Conservation (phyloP, 2,797 vertebrate genomes). For the Acestrorhynchus altus region DNA sequence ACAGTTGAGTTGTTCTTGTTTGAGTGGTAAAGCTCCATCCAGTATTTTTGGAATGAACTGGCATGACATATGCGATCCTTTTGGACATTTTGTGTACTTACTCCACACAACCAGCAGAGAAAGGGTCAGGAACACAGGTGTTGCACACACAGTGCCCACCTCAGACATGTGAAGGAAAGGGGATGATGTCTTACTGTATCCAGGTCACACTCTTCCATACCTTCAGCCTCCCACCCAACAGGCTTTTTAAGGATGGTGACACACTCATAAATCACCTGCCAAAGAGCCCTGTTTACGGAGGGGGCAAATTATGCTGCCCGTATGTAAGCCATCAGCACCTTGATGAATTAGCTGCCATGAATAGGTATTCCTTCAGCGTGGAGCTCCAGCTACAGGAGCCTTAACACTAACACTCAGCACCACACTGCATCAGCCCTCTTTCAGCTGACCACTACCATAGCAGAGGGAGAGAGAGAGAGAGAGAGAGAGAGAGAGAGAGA, state of each 20-base stretch:
- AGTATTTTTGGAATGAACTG: background rate
- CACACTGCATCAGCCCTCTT: slow-evolving; percentile 60
- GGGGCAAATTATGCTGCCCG: slow-evolving; percentile 76
- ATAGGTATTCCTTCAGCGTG: slow-evolving; percentile 70
- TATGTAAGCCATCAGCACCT: slow-evolving; percentile 75
- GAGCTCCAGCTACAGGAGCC: background rate
- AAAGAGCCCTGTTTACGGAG: slow-evolving; percentile 75
- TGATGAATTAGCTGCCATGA: slow-evolving; percentile 82
- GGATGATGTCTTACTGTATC: slow-evolving; percentile 41
- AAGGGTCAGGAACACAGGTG: background rate
- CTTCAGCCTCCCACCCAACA: slow-evolving; percentile 5
- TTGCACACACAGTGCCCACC: background rate
- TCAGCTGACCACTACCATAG: slow-evolving; percentile 66
- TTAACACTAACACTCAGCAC: background rate
- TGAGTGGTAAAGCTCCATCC: background rate
- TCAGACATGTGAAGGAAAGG: background rate
- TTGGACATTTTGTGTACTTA: background rate
- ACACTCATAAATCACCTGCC: slow-evolving; percentile 76
- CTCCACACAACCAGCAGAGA: background rate
- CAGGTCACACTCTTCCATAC: slow-evolving; percentile 45
- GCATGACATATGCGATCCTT: background rate
- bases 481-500: background rate
- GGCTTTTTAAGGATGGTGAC: slow-evolving; percentile 58
- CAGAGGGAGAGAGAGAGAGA: background rate
- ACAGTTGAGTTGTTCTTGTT: background rate